phyloP scores from a whole-genome alignment of 1,140 invertebrate genomes.

The Globodera ellingtonae region DNA sequence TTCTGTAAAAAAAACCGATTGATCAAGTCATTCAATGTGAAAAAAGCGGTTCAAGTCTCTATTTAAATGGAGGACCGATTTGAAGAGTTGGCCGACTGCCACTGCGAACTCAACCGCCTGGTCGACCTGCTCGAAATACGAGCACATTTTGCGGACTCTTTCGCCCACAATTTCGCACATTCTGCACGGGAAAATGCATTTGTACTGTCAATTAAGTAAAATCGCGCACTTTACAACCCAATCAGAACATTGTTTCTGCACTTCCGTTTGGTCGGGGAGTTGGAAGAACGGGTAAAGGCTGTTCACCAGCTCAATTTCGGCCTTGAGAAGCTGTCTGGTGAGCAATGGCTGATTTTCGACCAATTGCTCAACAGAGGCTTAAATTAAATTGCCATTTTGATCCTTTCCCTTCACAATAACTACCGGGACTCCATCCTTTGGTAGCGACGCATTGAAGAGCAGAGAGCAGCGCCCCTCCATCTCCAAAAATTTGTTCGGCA shows the following conservation, averaged over 20 bases:
- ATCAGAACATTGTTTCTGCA: constrained; percentile 33
- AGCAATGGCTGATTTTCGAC: constrained; percentile 37
- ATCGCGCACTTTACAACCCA: constrained; percentile 37
- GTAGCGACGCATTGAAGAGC: constrained; percentile 39
- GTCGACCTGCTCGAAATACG: constrained; percentile 43
- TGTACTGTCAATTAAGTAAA: constrained; percentile 12
- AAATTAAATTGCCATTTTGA: constrained; percentile 24
- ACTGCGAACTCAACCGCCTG: constrained; percentile 47
- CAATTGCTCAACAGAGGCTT: constrained; percentile 37
- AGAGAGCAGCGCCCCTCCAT: constrained; percentile 36
- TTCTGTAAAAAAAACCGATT: constrained; percentile 29
- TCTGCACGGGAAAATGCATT: constrained; percentile 16
- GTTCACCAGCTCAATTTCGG: constrained; percentile 39
- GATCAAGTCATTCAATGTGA: no score
- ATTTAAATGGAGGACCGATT: constrained; percentile 34
- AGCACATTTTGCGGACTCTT: constrained; percentile 42
- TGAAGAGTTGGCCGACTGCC: constrained; percentile 49
- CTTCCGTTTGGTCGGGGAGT: neutral
- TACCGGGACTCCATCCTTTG: constrained; percentile 51
- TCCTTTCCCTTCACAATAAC: neutral
- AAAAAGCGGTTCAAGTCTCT: no score
- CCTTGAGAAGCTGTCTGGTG: constrained; percentile 21
- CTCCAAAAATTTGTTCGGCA: constrained; percentile 50
- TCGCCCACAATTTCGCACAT: constrained; percentile 41
- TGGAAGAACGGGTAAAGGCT: constrained; percentile 9